phyloP scores from a whole-genome alignment of 1,140 invertebrate species.

The Caenorhabditis brenneri region DNA sequence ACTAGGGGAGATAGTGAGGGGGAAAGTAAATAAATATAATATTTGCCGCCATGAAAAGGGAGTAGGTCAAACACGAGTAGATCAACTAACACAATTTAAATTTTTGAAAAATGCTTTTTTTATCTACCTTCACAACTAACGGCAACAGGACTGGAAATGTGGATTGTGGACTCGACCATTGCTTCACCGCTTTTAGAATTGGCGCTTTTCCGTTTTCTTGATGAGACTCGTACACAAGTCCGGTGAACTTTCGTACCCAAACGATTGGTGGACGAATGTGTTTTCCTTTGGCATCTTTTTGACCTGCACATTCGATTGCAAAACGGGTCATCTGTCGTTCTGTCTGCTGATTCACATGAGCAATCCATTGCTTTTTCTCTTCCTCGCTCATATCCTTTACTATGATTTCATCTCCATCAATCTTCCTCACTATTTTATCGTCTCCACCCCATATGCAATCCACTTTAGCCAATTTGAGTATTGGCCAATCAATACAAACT shows the following conservation, averaged over 20 bases:
- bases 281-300: background rate
- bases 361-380: background rate
- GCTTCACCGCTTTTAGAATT: background rate
- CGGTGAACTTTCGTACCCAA: slow-evolving; percentile 18
- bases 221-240: background rate
- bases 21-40: no score
- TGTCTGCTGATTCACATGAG: background rate
- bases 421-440: background rate
- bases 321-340: background rate
- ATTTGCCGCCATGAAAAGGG: no score
- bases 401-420: background rate
- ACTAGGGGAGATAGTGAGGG: no score
- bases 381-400: slow-evolving; percentile 17
- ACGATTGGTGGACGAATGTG: background rate
- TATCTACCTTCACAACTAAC: background rate
- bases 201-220: background rate
- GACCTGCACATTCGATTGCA: background rate
- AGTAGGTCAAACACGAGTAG: no score
- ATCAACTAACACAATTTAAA: no score
- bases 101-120: no score
- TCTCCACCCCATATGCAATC: slow-evolving; percentile 34
- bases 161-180: background rate
- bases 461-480: slow-evolving; percentile 77
- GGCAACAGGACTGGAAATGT: background rate
- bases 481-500: slow-evolving; percentile 86